Conservation (phyloP, 2,113 vertebrate genomes). For the Fregetta grallaria region DNA sequence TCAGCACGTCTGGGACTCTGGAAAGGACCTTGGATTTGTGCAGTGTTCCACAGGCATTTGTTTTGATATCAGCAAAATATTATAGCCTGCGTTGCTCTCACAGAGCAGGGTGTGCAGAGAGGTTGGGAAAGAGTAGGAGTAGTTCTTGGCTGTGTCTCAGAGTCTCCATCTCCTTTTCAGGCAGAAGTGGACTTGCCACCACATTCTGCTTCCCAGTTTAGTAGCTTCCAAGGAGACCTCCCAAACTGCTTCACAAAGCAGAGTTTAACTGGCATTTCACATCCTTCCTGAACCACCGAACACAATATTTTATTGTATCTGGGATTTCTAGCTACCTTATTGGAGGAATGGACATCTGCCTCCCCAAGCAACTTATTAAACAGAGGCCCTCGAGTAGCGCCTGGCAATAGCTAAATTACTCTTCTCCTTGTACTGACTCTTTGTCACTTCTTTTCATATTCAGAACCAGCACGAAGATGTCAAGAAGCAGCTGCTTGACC, state of each 20-base stretch:
- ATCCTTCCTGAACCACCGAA: not conserved
- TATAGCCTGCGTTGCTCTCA: fast-evolving
- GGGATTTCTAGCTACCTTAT: not conserved
- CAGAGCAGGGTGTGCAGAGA: not conserved
- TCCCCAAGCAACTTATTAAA: not conserved
- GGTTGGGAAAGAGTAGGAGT: not conserved
- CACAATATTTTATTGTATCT: not conserved
- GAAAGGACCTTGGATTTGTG: not conserved
- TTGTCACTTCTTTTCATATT: not conserved
- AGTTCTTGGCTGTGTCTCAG: not conserved
- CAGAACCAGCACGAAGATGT: slow-evolving; percentile 76
- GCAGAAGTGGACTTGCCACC: not conserved
- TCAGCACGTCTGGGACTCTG: not conserved
- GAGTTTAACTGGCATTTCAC: not conserved
- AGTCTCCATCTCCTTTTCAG: not conserved
- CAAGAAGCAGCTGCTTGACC: slow-evolving; percentile 71
- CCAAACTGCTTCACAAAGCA: not conserved
- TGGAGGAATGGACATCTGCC: not conserved
- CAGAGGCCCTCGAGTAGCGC: not conserved
- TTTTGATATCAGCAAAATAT: not conserved
- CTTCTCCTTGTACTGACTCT: not conserved
- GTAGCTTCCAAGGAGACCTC: not conserved
- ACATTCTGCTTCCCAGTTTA: not conserved
- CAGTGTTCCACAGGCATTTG: not conserved
- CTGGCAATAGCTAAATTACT: not conserved